Base-by-base conservation (phyloP, 2,888 invertebrate species). In the Drosophila stalkeri region DNA sequence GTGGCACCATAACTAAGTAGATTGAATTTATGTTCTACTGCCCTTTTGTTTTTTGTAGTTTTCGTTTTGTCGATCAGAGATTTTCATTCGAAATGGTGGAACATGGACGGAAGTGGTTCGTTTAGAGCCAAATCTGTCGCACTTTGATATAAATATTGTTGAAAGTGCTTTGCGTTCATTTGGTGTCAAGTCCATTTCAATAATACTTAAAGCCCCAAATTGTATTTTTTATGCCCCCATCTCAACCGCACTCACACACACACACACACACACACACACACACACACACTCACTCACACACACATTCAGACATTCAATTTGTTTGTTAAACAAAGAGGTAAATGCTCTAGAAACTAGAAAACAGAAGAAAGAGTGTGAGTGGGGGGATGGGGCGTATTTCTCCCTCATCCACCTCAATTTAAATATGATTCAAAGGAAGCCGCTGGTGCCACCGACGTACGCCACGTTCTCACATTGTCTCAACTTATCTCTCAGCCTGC, bases 141-240 rank as follows among this genome's bases (percentile, higher is more conserved):
- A 78, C 64, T 87, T 81, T 79, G 56, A 83, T 77, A 72, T 52
- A 51, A 18, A 33, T 33, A 7, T 14, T 46, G 62, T 61, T 64
- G 77, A 72, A 59, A 80, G 77, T 71, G 72, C 47, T 80, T 67
- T 72, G 68, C 81, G 88, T 56, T 59, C 77, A 85, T 85, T 89
- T 82, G 83, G 90, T 90, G 87, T 87, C 87, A 90, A 87, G 90
- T 89, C 84, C 88, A 64, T 87, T 89, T 84, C 63, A 86, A 85
- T 86, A 74, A 82, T 60, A 69, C 72, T 60, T 57, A 37, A 68
- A 79, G 52, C 65, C 52, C 47, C 44, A 55, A 47, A 43, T 18
- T 44, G 46, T 33, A 27, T 46, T 23, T 23, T 46, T 8, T 0
- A 64, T 62, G 41, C 49, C 44, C 64, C 44, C 46, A n/a, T 16